Evolutionary conservation across 2,888 invertebrate genomes (phyloP).

Genomic region (Helicoverpa assulta): DNA sequence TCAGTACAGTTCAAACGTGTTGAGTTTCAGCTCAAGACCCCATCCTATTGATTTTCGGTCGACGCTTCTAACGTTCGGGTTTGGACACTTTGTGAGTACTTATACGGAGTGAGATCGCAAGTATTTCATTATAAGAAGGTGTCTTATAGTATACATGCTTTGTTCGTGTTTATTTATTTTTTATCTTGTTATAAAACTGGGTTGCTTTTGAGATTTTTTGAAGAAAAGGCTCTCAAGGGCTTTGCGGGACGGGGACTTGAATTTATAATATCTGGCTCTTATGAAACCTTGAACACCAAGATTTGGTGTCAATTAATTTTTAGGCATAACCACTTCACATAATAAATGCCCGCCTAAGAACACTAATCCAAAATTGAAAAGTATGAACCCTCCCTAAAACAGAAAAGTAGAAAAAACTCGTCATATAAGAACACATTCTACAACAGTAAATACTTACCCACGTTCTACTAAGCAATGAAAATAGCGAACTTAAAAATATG

Average conservation of each 20-base stretch:
- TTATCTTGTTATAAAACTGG: no score
- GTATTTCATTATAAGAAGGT: neutral
- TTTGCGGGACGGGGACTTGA: no score
- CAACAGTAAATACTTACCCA: neutral
- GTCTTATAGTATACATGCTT: neutral
- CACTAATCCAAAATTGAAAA: no score
- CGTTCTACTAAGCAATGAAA: constrained; percentile 9
- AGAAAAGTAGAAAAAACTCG: neutral
- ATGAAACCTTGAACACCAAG: no score
- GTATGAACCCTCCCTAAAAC: no score
- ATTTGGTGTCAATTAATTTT: no score
- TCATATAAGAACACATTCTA: neutral
- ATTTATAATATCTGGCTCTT: no score
- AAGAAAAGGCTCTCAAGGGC: no score
- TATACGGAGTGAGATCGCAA: neutral
- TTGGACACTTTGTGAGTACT: neutral
- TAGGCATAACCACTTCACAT: no score
- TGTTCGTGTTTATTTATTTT: no score
- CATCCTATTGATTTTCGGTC: constrained; percentile 37
- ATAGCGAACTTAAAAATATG: constrained; percentile 32
- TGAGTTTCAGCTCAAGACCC: constrained; percentile 34
- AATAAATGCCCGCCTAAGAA: no score
- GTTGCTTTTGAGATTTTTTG: no score
- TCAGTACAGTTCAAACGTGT: constrained; percentile 44
- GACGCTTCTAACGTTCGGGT: constrained; percentile 7